phyloP scores from a whole-genome alignment of 1,140 invertebrate genomes.

The Uloborus diversus region DNA sequence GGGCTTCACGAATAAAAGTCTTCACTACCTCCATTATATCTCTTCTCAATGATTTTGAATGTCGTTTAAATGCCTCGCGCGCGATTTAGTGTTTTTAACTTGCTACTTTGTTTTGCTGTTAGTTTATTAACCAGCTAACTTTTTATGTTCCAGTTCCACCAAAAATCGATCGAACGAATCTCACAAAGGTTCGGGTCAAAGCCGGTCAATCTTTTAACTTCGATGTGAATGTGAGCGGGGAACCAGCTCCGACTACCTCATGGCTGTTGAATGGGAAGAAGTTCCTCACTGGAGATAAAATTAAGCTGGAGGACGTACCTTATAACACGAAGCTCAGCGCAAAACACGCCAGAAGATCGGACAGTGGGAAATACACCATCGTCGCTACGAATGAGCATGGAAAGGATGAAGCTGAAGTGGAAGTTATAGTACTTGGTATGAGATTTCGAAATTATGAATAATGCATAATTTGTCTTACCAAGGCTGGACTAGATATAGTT shows the following conservation, averaged over 20 bases:
- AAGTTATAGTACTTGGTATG: conserved; percentile 87
- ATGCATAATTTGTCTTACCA: too few relatives aligned
- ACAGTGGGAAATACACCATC: conserved; percentile 92
- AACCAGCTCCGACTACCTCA: conserved; percentile 90
- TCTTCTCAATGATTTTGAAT: too few relatives aligned
- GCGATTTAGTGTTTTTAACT: too few relatives aligned
- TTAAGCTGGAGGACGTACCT: conserved; percentile 69
- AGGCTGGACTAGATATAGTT: too few relatives aligned
- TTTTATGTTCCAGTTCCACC: conserved; percentile 68
- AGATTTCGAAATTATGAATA: conserved; percentile 83
- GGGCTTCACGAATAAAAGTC: too few relatives aligned
- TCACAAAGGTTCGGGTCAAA: conserved; percentile 88
- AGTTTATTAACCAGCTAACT: too few relatives aligned
- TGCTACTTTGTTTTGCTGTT: too few relatives aligned
- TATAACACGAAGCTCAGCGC: conserved; percentile 90
- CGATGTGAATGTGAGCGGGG: conserved; percentile 93
- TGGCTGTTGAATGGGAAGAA: conserved; percentile 76
- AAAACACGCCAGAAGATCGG: conserved; percentile 80
- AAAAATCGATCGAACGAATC: conserved; percentile 86
- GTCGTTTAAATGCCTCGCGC: too few relatives aligned
- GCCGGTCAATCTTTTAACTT: conserved; percentile 92
- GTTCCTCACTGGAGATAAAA: conserved; percentile 59
- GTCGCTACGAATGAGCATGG: conserved; percentile 94
- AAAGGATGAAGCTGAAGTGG: conserved; percentile 88
- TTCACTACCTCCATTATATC: too few relatives aligned